phyloP scores from a whole-genome alignment of 2,888 invertebrate genomes.

The Anorthoa munda region DNA sequence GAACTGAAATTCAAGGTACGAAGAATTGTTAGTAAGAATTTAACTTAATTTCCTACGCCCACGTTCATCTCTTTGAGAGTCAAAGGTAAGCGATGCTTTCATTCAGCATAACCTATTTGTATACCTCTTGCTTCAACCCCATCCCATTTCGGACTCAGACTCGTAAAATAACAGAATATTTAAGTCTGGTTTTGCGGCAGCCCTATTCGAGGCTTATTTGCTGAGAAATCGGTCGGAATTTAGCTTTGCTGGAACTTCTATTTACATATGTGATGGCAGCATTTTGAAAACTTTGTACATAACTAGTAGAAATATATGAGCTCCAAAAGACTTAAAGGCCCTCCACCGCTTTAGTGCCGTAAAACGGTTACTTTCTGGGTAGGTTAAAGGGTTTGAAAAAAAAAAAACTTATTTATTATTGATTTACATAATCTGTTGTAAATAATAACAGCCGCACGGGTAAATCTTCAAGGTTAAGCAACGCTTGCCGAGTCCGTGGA shows the following conservation, averaged over 20 bases:
- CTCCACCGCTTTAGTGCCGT: too few species aligned
- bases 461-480: too few species aligned
- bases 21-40: slow-evolving; percentile 13
- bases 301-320: background rate
- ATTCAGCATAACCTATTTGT: slow-evolving; percentile 31
- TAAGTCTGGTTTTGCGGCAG: slow-evolving; percentile 7
- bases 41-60: slow-evolving; percentile 17
- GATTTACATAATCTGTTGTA: too few species aligned
- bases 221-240: slow-evolving; percentile 52
- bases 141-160: slow-evolving; percentile 10
- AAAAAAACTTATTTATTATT: too few species aligned
- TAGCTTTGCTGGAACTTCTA: slow-evolving; percentile 44
- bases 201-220: slow-evolving; percentile 54
- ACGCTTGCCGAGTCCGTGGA: too few species aligned
- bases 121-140: slow-evolving; percentile 28
- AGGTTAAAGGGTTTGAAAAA: too few species aligned
- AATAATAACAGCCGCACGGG: too few species aligned
- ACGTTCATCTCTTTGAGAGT: slow-evolving; percentile 28
- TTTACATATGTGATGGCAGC: slow-evolving; percentile 52
- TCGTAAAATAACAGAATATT: slow-evolving; percentile 23
- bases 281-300: slow-evolving; percentile 5
- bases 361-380: too few species aligned
- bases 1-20: slow-evolving; percentile 8
- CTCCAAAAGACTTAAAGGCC: background rate
- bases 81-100: slow-evolving; percentile 35